phyloP scores from a whole-genome alignment of 2,113 vertebrate species.

The Craseonycteris thonglongyai region DNA sequence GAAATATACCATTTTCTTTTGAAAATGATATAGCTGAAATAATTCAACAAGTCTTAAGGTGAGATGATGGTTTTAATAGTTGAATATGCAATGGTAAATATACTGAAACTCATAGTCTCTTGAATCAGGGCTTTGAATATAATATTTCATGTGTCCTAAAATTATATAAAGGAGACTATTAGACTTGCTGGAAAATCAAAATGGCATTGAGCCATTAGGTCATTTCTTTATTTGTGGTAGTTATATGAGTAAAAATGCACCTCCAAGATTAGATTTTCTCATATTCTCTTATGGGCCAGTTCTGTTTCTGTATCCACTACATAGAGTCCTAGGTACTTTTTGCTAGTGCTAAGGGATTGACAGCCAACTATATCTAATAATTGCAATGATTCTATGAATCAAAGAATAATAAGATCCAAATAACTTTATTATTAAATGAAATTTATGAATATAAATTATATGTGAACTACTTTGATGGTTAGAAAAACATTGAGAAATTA shows the following conservation, averaged over 20 bases:
- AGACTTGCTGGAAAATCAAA: conserved; percentile 66
- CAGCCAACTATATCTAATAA: conserved; percentile 43
- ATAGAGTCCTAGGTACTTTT: conserved; percentile 49
- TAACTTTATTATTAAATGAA: conserved; percentile 43
- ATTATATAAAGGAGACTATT: conserved; percentile 58
- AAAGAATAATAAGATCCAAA: conserved; percentile 32
- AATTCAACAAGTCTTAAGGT: neutral
- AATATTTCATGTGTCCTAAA: conserved; percentile 58
- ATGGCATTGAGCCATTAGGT: conserved; percentile 65
- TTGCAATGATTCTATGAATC: conserved; percentile 21
- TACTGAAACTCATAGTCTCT: conserved; percentile 44
- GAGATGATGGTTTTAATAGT: neutral
- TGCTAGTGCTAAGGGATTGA: conserved; percentile 27
- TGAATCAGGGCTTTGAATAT: conserved; percentile 36
- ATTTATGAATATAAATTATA: neutral
- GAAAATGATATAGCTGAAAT: neutral
- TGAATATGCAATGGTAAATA: conserved; percentile 1
- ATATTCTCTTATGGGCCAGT: conserved; percentile 3
- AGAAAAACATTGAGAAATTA: conserved; percentile 10
- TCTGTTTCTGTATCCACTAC: conserved; percentile 41
- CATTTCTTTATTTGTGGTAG: conserved; percentile 70
- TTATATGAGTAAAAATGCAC: conserved; percentile 67
- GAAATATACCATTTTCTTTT: conserved; percentile 35
- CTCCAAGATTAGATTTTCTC: conserved; percentile 50
- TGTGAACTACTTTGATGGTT: neutral